Evolutionary conservation across 2,113 vertebrate species (phyloP), one percentile per base, ranked within the genome.

Genomic region (Bucco capensis): DNA sequence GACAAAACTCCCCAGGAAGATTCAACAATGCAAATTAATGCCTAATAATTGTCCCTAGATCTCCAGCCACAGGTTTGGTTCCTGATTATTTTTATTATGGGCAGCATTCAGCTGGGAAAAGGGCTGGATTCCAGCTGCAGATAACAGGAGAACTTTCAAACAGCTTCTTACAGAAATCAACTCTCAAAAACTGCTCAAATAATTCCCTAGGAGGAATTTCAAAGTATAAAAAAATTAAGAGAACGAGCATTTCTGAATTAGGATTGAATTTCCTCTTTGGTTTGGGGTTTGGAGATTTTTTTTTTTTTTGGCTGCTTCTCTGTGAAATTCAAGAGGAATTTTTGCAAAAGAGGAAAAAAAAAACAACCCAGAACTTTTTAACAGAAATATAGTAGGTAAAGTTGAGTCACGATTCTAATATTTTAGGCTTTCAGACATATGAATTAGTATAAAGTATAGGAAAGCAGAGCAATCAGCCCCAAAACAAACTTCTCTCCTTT

Each of bases 161-260:
- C 74, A 86, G 73, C 50, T 84, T 88, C 66, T 82, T 46, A 44
- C 38, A 82, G 86, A 94, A 92, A 85, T 73, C 83, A 67, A 73
- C 38, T 89, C 81, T 31, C 1, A 23, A 82, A 42, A 67, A 28
- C 15, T 31, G 50, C 62, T 89, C 33, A 72, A 94, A 61, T 91
- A 69, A 94, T 92, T 94, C 84, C 57, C 54, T 89, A 19, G 51
- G 95, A 93, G 47, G 14, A 77, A 83, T 85, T 89, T 80, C 23
- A 62, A 71, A 93, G 28, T 40, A 65, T 76, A 94, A 87, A 40
- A 8, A 40, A 31, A 44, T 22, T 23, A 50, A 76, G 91, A 83
- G 18, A 76, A 93, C 72, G n/a, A 90, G 13, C 44, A 92, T 83
- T 93, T 94, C 35, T 60, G 58, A 94, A 95, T 93, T 95, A 51